phyloP scores from a whole-genome alignment of 1,140 invertebrate genomes.

The Platyura marginata region DNA sequence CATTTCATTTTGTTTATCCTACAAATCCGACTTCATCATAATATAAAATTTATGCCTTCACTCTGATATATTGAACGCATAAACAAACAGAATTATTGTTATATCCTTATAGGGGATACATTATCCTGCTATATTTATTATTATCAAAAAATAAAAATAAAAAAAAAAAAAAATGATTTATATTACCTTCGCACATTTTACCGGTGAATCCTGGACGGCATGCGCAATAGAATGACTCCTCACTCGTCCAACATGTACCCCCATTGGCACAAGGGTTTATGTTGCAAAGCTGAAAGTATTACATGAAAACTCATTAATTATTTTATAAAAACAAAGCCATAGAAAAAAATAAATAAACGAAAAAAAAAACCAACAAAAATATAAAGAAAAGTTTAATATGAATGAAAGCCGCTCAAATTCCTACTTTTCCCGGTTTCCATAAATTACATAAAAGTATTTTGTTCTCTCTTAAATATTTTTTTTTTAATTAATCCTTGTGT shows the following conservation, averaged over 20 bases:
- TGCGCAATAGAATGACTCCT: constrained; percentile 55
- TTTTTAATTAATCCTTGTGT: not conserved
- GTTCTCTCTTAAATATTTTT: not conserved
- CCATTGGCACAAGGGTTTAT: constrained; percentile 56
- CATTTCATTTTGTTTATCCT: too few species aligned
- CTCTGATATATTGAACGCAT: too few species aligned
- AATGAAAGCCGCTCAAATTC: too few species aligned
- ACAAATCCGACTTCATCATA: too few species aligned
- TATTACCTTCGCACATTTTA: constrained; percentile 51
- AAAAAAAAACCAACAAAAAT: too few species aligned
- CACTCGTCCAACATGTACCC: constrained; percentile 53
- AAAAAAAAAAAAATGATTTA: not conserved
- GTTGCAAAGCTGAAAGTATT: constrained; percentile 40
- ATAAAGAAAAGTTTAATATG: too few species aligned
- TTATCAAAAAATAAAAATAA: not conserved
- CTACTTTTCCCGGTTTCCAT: too few species aligned
- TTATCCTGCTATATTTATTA: too few species aligned
- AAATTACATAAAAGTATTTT: not conserved
- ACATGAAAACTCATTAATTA: too few species aligned
- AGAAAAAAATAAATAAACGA: not conserved
- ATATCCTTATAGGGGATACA: too few species aligned
- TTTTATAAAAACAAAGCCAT: not conserved
- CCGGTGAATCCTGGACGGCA: constrained; percentile 55
- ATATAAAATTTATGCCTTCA: too few species aligned
- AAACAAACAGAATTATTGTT: too few species aligned